Evolutionary conservation across 1,140 invertebrate genomes (phyloP).

Genomic region (Eumeta japonica): DNA sequence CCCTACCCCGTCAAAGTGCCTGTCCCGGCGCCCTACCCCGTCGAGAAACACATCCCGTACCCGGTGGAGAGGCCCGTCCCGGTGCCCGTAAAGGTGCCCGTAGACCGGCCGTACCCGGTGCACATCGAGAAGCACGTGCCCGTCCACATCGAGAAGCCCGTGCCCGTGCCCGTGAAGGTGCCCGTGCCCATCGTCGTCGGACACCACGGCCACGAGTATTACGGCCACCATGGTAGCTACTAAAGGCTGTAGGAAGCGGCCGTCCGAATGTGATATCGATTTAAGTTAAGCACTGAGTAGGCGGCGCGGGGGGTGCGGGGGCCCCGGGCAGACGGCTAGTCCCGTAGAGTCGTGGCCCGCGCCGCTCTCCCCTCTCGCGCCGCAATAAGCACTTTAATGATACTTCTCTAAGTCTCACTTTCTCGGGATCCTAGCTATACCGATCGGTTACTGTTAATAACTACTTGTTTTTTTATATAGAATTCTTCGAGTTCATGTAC

Average conservation of each 20-base stretch:
- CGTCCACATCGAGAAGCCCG: constrained; percentile 58
- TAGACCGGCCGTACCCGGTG: constrained; percentile 61
- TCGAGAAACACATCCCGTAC: constrained; percentile 59
- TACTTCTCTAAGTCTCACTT: too few relatives aligned
- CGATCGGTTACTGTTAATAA: constrained; percentile 24
- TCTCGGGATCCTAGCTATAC: constrained; percentile 11
- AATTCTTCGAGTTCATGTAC: constrained; percentile 48
- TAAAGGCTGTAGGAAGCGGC: constrained; percentile 51
- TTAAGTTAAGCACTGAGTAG: constrained; percentile 40
- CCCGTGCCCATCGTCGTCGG: constrained; percentile 58
- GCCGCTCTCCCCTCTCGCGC: neutral
- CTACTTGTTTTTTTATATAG: constrained; percentile 14
- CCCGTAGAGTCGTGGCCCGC: neutral
- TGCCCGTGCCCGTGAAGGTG: constrained; percentile 63
- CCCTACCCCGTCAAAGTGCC: constrained; percentile 60
- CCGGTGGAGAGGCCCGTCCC: constrained; percentile 63
- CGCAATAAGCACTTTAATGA: neutral
- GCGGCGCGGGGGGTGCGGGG: constrained; percentile 18
- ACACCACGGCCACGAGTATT: constrained; percentile 44
- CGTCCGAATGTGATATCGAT: constrained; percentile 52
- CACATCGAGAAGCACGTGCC: constrained; percentile 62
- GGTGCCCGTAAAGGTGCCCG: constrained; percentile 60
- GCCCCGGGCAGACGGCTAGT: constrained; percentile 23
- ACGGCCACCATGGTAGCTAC: constrained; percentile 51
- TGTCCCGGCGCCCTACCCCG: constrained; percentile 53